Conservation (phyloP, 1,140 invertebrate species). For the Cherax destructor region DNA sequence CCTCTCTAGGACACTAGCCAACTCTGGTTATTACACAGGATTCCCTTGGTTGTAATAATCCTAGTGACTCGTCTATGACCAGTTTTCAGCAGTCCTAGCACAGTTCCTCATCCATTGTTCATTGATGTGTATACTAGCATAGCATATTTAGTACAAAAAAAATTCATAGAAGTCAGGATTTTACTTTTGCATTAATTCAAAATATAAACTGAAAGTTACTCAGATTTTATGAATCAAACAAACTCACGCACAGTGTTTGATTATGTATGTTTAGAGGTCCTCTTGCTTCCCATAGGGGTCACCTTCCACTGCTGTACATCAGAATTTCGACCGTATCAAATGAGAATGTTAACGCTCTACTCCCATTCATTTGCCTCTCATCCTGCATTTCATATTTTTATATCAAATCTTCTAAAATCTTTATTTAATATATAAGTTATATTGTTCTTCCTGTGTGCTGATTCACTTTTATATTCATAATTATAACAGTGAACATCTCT, state of each 20-base stretch:
- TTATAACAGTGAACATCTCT: too few relatives aligned
- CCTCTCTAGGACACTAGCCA: not conserved
- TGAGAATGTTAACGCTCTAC: too few relatives aligned
- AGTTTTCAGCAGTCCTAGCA: not conserved
- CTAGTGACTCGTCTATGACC: not conserved
- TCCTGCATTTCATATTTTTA: too few relatives aligned
- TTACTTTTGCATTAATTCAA: slow-evolving; percentile 7
- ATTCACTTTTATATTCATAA: too few relatives aligned
- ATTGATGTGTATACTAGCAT: not conserved
- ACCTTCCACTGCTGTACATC: not conserved
- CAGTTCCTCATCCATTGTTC: not conserved
- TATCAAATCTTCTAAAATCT: too few relatives aligned
- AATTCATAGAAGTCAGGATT: not conserved
- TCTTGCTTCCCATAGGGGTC: not conserved
- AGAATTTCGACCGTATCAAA: not conserved
- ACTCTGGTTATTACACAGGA: not conserved
- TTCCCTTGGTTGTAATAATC: not conserved
- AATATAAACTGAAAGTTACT: not conserved
- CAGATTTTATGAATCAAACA: not conserved
- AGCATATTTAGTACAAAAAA: slow-evolving; percentile 8
- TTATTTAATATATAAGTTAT: too few relatives aligned
- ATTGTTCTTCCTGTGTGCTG: too few relatives aligned
- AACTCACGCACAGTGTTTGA: not conserved
- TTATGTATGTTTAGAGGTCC: not conserved
- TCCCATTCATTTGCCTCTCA: too few relatives aligned